phyloP scores from a whole-genome alignment of 2,797 vertebrate species.

The Staurois parvus region DNA sequence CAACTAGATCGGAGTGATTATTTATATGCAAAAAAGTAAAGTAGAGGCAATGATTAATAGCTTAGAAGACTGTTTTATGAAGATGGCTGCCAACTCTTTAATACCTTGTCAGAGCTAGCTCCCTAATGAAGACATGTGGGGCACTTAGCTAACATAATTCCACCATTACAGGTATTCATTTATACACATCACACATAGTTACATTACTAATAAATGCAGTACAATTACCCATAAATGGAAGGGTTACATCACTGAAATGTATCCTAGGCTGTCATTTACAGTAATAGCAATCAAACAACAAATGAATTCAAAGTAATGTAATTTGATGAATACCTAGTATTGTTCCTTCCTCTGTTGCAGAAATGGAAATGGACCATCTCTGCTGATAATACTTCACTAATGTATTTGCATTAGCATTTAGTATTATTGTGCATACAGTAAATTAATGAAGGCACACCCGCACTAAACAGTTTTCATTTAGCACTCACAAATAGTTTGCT shows the following conservation, averaged over 20 bases:
- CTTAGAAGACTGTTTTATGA: conserved; percentile 33
- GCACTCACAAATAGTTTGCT: background rate
- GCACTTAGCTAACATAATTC: conserved; percentile 47
- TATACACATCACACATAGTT: conserved; percentile 44
- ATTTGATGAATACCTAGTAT: conserved; percentile 2
- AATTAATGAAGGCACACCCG: background rate
- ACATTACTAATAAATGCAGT: conserved; percentile 41
- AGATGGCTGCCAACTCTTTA: conserved; percentile 24
- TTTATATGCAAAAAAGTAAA: conserved; percentile 8
- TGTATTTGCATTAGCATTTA: background rate
- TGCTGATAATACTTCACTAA: background rate
- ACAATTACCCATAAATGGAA: conserved; percentile 36
- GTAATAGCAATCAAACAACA: conserved; percentile 15
- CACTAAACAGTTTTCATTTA: background rate
- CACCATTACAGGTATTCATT: conserved; percentile 32
- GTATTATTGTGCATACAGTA: background rate
- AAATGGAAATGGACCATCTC: background rate
- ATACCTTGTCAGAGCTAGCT: conserved; percentile 38
- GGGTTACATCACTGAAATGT: conserved; percentile 16
- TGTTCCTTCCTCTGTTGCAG: background rate
- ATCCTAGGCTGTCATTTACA: conserved; percentile 30
- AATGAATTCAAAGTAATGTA: background rate
- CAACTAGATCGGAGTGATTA: conserved; percentile 1
- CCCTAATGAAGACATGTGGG: conserved; percentile 49
- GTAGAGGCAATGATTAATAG: conserved; percentile 33